Percentiles rank a stretch among this genome's conserved stretches.
Conservation (phyloP, 1,140 invertebrate genomes). For the Euschistus heros region DNA sequence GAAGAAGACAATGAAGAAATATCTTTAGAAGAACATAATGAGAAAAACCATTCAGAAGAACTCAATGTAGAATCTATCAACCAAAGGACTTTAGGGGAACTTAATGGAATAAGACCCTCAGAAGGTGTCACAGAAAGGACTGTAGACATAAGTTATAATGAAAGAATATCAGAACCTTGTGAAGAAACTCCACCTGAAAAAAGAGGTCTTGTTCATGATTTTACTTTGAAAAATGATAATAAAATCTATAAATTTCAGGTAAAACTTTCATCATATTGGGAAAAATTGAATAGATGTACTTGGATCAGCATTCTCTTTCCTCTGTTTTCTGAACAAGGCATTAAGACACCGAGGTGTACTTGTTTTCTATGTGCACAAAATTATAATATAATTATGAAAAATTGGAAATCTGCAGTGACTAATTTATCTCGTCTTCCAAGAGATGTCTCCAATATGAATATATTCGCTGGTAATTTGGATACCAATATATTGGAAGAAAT, state of each 20-base stretch:
- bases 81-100: too few relatives aligned
- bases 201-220: conserved; percentile 13
- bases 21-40: too few relatives aligned
- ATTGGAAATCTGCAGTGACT: conserved; percentile 12
- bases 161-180: neutral
- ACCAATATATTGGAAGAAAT: neutral
- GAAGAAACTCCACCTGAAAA: neutral
- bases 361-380: conserved; percentile 18
- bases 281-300: neutral
- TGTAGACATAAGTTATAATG: too few relatives aligned
- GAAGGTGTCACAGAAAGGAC: too few relatives aligned
- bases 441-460: neutral
- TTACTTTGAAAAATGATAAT: conserved; percentile 12
- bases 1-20: too few relatives aligned
- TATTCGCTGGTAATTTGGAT: neutral
- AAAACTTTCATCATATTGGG: conserved; percentile 1
- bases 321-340: neutral
- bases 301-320: neutral
- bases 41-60: too few relatives aligned
- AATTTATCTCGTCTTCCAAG: neutral
- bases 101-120: too few relatives aligned
- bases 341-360: neutral
- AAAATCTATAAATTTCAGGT: conserved; percentile 12
- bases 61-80: too few relatives aligned
- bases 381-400: conserved; percentile 1